Conservation (phyloP, 2,113 vertebrate species). For the Dipodomys ordii region DNA sequence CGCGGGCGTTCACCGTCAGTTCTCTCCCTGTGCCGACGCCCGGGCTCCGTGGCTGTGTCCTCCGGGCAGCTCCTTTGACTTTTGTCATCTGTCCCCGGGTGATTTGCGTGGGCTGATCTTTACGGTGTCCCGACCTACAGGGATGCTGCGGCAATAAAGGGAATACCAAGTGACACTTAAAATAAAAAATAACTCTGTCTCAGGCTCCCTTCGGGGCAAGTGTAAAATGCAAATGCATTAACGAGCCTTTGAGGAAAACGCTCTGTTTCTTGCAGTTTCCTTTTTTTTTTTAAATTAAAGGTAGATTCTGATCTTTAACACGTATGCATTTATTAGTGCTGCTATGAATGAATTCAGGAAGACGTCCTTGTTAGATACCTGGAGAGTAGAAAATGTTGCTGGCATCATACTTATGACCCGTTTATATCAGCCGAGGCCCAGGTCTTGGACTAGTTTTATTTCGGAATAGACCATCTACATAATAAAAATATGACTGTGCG, state of each 20-base stretch:
- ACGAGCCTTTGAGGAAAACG: constrained; percentile 41
- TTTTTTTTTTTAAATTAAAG: not conserved
- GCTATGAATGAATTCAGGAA: not conserved
- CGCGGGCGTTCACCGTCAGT: not conserved
- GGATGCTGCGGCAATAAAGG: constrained; percentile 51
- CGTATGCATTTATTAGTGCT: constrained; percentile 20
- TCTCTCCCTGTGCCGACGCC: not conserved
- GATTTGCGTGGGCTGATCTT: constrained; percentile 52
- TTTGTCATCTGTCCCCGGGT: constrained; percentile 49
- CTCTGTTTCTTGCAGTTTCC: constrained; percentile 2
- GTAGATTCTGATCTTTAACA: constrained; percentile 63
- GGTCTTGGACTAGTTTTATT: constrained; percentile 11
- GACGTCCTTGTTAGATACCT: not conserved
- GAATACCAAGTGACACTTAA: constrained; percentile 68
- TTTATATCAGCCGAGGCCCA: not conserved
- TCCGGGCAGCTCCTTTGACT: constrained; percentile 54
- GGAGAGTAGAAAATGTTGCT: constrained; percentile 11
- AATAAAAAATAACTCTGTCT: constrained; percentile 68
- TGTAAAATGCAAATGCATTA: constrained; percentile 70
- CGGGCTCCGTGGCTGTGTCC: not conserved
- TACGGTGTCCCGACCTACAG: constrained; percentile 53
- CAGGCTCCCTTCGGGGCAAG: not conserved
- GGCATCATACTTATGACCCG: not conserved
- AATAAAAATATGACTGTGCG: not conserved
- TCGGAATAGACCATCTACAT: not conserved